Percentiles rank a stretch among this genome's conserved stretches.
Conservation (phyloP, 2,888 invertebrate genomes). For the Crossocerus cetratus region DNA sequence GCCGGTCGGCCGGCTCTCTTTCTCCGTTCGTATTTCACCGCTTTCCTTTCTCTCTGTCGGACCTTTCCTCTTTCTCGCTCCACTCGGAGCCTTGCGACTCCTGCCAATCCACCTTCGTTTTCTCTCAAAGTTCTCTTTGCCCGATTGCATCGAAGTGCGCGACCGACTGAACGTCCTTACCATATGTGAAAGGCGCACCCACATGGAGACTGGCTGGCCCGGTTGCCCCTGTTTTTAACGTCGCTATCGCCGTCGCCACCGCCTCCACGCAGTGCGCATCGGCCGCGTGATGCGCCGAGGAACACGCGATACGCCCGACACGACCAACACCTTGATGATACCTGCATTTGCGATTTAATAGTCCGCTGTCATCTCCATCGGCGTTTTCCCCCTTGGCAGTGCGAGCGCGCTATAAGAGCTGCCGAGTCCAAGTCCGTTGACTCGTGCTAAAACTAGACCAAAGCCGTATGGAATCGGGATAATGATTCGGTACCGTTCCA, state of each 20-base stretch:
- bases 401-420: too few species aligned
- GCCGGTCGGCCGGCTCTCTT: constrained; percentile 17
- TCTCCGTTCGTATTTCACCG: constrained; percentile 7
- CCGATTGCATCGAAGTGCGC: constrained; percentile 30
- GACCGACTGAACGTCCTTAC: constrained; percentile 54
- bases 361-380: too few species aligned
- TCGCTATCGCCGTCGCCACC: constrained; percentile 19
- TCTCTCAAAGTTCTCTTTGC: constrained; percentile 37
- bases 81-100: constrained; percentile 31
- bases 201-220: constrained; percentile 42
- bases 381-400: too few species aligned
- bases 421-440: too few species aligned
- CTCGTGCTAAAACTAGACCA: too few species aligned
- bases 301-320: not conserved
- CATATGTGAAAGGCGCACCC: constrained; percentile 60
- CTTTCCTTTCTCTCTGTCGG: not conserved
- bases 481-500: too few species aligned
- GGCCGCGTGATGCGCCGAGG: not conserved
- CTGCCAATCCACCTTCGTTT: constrained; percentile 60
- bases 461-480: too few species aligned
- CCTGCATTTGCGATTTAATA: too few species aligned
- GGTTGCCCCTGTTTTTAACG: constrained; percentile 45
- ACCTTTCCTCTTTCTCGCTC: constrained; percentile 27
- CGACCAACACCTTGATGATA: too few species aligned
- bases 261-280: constrained; percentile 28